Evolutionary conservation across 2,113 vertebrate genomes (phyloP).

Genomic region (Atherinomorus stipes): DNA sequence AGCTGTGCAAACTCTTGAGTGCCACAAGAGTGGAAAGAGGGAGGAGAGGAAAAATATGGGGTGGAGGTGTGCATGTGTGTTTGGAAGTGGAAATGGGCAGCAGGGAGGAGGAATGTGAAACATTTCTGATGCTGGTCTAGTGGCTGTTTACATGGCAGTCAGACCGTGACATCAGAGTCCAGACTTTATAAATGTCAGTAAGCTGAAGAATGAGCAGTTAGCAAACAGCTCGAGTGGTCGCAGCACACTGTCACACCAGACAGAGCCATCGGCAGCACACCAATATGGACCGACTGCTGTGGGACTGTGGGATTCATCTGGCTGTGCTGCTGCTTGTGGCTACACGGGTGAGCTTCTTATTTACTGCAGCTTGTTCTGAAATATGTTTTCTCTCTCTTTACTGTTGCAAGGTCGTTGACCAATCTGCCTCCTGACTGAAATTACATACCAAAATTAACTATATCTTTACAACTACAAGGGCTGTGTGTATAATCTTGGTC

Average conservation of each 20-base stretch:
- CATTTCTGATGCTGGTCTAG: conserved; percentile 81
- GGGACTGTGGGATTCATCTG: conserved; percentile 50
- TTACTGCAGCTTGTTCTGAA: background rate
- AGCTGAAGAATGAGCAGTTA: conserved; percentile 63
- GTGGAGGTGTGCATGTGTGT: conserved; percentile 47
- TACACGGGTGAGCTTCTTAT: conserved; percentile 78
- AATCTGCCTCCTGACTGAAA: too few relatives aligned
- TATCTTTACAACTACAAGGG: too few relatives aligned
- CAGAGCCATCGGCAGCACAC: conserved; percentile 42
- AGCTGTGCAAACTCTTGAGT: conserved; percentile 65
- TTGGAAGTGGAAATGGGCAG: conserved; percentile 77
- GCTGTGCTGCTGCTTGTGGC: conserved; percentile 73
- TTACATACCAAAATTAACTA: too few relatives aligned
- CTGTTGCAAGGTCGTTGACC: too few relatives aligned
- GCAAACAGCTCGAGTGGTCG: conserved; percentile 63
- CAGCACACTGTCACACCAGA: conserved; percentile 54
- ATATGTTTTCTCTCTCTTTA: too few relatives aligned
- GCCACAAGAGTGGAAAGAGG: conserved; percentile 67
- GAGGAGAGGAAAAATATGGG: conserved; percentile 53
- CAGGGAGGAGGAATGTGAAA: conserved; percentile 84
- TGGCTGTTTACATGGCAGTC: conserved; percentile 82
- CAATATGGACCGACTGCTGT: conserved; percentile 71
- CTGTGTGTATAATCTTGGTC: too few relatives aligned
- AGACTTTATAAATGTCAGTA: conserved; percentile 84
- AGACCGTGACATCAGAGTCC: conserved; percentile 82